Base-by-base conservation (phyloP, 2,113 vertebrate genomes). In the Eublepharis macularius region DNA sequence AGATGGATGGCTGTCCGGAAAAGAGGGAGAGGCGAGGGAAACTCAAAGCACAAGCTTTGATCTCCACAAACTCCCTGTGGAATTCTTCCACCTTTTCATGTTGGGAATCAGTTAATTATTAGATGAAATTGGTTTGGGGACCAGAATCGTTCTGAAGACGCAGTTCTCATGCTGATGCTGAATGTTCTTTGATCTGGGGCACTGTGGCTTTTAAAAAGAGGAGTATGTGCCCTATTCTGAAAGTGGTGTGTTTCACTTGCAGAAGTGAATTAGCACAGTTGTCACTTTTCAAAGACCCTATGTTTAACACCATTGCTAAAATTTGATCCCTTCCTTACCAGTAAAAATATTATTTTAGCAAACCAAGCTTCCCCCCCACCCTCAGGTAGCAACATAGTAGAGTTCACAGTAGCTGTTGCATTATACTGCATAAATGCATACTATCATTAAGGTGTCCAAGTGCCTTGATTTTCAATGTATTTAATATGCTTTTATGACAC, bases 51-150 rank as follows among this genome's bases (percentile, higher is more conserved):
- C 82, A 90, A 74, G 82, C 94, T 96, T 96, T 95, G 94, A 95
- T 95, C 92, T 96, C 80, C 87, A 76, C 81, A 84, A 47, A 80
- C 81, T 93, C 93, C 93, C 94, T 89, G 66, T 92, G 87, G 94
- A 94, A 93, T 92, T 90, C 86, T 83, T 90, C 92, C 94, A 95
- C 93, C 93, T 94, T 96, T 95, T 95, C 92, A 94, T 93, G 94
- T 94, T 92, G 88, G 89, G 87, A 90, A 94, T 92, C 93, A 90
- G 92, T 92, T 96, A 95, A 96, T 96, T 95, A 95, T 92, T 89
- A 88, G 91, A 92, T 83, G 47, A 94, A 93, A 94, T 92, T 93
- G 88, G 90, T 93, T 92, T 89, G 89, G 93, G 93, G 90, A 90
- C 75, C 45, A 90, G 90, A 92, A 92, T 88, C 88, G 75, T 91